Evolutionary conservation across 2,113 vertebrate genomes (phyloP), one percentile per base, ranked within the genome.

Genomic region (Alosa alosa): DNA sequence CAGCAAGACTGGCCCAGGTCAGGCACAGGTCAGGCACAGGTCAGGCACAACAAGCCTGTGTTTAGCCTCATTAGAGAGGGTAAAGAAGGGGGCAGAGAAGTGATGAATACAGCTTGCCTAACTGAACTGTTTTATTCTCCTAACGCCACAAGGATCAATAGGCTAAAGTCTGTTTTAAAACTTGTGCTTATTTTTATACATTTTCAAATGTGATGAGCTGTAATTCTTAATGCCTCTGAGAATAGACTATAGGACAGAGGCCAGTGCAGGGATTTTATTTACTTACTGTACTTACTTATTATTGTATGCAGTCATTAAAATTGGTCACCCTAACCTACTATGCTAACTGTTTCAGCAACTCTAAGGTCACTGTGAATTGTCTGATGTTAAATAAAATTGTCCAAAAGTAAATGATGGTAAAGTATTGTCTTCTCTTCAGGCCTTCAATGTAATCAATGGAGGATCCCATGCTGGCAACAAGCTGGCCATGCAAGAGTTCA

Each of bases 401-500:
- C 18, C 55, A 20, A 22, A 22, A 20, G 4, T 20, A 22, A 60
- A 60, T 60, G 18, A 60, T 60, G 55, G 4, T 44, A 44, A 44
- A 44, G 55, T 20, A 60, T 60, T 45, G 25, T 88, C 25, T 89
- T 31, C 41, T 83, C 39, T 84, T 57, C 55, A 99, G 98, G 98
- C 98, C 46, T 99, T 99, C 93, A 99, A 99, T 0, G 98, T 99
- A 86, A 99, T 99, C 94, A 99, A 99, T 0, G 98, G 98, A 0
- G 98, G 98, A 31, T 99, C 98, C 36, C 98, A 99, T 0, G 98
- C 98, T 0, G 98, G 97, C n/a, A 99, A 99, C 91, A 99, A 99
- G 89, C 92, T 99, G 81, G 98, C 98, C 86, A 99, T 99, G 98
- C 98, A 99, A 91, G 98, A 99, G 92, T 99, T 99, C 91, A 99